Evolutionary conservation across 2,888 invertebrate species (phyloP), one percentile per base, ranked within the genome.

Genomic region (Melolontha melolontha): DNA sequence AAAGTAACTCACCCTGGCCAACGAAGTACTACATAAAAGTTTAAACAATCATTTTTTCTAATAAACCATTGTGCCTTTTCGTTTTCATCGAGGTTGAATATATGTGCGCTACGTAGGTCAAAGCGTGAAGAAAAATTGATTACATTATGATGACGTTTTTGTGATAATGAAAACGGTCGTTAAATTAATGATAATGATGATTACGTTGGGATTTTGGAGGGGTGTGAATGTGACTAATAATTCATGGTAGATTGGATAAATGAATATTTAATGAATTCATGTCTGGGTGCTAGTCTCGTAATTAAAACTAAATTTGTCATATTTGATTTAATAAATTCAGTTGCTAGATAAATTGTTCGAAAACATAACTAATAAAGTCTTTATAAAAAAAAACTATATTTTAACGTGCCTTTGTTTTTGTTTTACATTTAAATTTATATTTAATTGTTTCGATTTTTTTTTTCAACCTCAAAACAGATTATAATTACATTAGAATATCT

Each of bases 1-100:
- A 75, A 75, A 71, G 72, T 72, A 71, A 71, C 70, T 71, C 73
- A 68, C 66, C 59, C 64, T 27, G 29, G n/a, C 12, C 12, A 47
- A 12, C 27, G 27, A n/a, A 62, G 12, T 29, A 14, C n/a, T 27
- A 51, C 12, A 40, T 34, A 34, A 34, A 34, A 34, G 34, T 34
- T 34, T 34, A 34, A 34, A 49, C 17, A 49, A 49, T 49, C 22
- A 22, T 10, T 17, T 16, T 16, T 49, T 16, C 49, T 49, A 49
- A 49, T 49, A n/a, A 1, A 22, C 17, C 49, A 16, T 49, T 49
- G 16, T 47, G 49, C 17, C 22, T 6, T 22, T 49, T 49, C 22
- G 22, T 49, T 22, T 14, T 22, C n/a, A 49, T 22, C 5, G 17
- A 17, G n/a, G 14, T 10, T 47, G 17, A 49, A 49, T 11, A 22